A percentile compares a stretch with the other conserved stretches of the same genome.
Evolutionary conservation across 2,797 vertebrate species (phyloP).

Genomic region (Gadopsis bispinosus): DNA sequence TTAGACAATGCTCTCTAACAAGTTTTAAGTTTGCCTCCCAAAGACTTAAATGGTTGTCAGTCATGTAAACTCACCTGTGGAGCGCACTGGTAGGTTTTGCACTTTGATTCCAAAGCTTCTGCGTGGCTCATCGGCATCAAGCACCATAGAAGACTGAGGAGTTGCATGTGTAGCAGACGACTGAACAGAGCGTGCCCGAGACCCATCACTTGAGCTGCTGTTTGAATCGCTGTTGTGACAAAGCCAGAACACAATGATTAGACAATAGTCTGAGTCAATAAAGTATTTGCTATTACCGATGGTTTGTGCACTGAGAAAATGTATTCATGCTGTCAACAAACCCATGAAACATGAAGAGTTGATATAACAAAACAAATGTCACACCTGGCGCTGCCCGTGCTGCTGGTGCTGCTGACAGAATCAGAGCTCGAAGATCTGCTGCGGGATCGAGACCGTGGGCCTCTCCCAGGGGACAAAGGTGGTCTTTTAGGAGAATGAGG

Average conservation of each 20-base stretch:
- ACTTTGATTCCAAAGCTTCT: conserved; percentile 99
- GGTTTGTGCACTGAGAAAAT: not conserved
- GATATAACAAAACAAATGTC: conserved; percentile 28
- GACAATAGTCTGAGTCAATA: conserved; percentile 1
- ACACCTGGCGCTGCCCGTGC: conserved; percentile 98
- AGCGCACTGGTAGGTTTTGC: conserved; percentile 97
- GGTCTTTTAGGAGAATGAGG: conserved; percentile 92
- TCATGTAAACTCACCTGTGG: conserved; percentile 88
- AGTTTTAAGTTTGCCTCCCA: not conserved
- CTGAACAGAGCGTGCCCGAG: conserved; percentile 94
- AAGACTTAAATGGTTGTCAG: not conserved
- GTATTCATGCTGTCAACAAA: conserved; percentile 11
- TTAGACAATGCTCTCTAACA: not conserved
- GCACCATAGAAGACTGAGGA: conserved; percentile 87
- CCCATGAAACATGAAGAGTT: not conserved
- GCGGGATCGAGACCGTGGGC: conserved; percentile 89
- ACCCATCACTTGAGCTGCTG: conserved; percentile 98
- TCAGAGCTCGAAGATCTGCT: conserved; percentile 97
- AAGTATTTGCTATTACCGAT: not conserved
- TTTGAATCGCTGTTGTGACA: conserved; percentile 92
- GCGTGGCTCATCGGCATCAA: conserved; percentile 97
- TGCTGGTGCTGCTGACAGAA: conserved; percentile 98
- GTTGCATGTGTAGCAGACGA: conserved; percentile 94
- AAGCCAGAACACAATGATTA: not conserved
- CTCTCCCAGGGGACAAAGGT: conserved; percentile 83